phyloP scores from a whole-genome alignment of 2,888 invertebrate species.

The Suillia variegata region DNA sequence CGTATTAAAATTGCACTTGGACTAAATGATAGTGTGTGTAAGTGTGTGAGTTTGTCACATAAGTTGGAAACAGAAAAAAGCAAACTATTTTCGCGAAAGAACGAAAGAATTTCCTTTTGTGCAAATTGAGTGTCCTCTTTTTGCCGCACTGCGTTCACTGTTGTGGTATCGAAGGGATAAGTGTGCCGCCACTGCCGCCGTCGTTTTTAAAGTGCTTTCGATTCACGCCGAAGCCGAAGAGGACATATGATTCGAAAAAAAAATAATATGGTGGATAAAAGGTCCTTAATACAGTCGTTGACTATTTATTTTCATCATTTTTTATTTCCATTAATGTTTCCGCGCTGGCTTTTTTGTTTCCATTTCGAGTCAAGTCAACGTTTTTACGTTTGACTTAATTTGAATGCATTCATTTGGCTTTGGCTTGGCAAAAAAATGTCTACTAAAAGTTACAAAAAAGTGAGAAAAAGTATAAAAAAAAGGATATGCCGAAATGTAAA shows the following conservation, averaged over 20 bases:
- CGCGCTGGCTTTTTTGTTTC: background rate
- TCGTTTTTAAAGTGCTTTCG: background rate
- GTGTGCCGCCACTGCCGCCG: conserved; percentile 9
- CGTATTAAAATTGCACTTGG: background rate
- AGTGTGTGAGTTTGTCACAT: background rate
- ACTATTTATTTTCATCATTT: conserved; percentile 28
- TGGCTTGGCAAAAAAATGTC: too few species aligned
- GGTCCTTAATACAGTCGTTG: conserved; percentile 24
- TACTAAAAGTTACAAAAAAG: background rate
- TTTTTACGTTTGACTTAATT: conserved; percentile 47
- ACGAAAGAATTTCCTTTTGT: background rate
- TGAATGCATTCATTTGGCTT: conserved; percentile 37
- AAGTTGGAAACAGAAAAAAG: background rate
- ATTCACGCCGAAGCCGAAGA: too few species aligned
- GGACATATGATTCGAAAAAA: too few species aligned
- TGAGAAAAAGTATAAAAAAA: background rate
- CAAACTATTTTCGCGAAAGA: background rate
- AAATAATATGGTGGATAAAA: background rate
- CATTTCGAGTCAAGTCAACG: conserved; percentile 36
- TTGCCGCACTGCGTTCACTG: conserved; percentile 2
- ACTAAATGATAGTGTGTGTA: too few species aligned
- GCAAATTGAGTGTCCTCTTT: background rate
- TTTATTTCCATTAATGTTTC: conserved; percentile 18
- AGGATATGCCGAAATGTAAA: background rate
- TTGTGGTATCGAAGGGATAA: conserved; percentile 20